Percentiles rank a stretch among this genome's conserved stretches.
Conservation (phyloP, 2,888 invertebrate genomes). For the Deilephila elpenor region DNA sequence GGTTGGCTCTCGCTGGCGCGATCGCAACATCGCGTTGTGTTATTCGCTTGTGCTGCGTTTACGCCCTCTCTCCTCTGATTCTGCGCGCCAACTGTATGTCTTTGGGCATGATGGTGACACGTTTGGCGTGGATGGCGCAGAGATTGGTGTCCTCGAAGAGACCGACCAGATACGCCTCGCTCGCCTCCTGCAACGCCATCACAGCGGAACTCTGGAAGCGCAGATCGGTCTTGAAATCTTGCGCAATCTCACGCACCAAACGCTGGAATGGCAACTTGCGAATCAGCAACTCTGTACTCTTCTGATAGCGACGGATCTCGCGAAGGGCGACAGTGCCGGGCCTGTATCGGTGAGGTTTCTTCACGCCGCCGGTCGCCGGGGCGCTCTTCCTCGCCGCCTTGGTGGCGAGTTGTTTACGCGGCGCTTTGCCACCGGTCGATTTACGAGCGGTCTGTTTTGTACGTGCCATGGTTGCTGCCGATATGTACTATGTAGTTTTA, state of each 20-base stretch:
- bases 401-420: conserved; percentile 93
- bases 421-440: conserved; percentile 95
- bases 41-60: too few species aligned
- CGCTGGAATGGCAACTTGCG: conserved; percentile 91
- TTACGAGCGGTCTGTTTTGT: conserved; percentile 96
- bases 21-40: too few species aligned
- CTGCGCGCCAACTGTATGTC: too few species aligned
- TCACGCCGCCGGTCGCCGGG: conserved; percentile 90
- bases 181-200: conserved; percentile 82
- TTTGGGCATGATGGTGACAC: conserved; percentile 90
- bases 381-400: conserved; percentile 92
- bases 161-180: conserved; percentile 93
- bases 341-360: too few species aligned
- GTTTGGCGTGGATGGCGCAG: conserved; percentile 96
- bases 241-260: conserved; percentile 95
- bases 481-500: neutral
- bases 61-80: too few species aligned
- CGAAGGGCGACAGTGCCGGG: conserved; percentile 89
- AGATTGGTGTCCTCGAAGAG: conserved; percentile 88
- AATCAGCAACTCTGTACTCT: conserved; percentile 92
- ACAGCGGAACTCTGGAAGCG: too few species aligned
- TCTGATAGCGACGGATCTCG: conserved; percentile 96
- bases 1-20: too few species aligned
- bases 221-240: conserved; percentile 94
- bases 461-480: conserved; percentile 71